Conservation (phyloP, 1,140 invertebrate species). For the Macrosteles quadrilineatus region DNA sequence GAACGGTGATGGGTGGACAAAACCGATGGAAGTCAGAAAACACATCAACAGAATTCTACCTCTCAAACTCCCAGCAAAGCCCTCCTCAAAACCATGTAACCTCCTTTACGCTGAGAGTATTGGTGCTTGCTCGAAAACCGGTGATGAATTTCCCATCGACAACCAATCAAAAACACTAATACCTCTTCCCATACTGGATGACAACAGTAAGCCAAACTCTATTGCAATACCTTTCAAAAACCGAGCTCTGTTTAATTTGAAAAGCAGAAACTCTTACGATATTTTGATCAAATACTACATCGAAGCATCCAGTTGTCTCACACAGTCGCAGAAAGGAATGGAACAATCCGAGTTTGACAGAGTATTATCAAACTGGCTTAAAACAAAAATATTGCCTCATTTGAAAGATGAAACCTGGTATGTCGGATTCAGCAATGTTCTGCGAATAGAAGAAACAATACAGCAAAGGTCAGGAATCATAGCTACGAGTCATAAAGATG, state of each 20-base stretch:
- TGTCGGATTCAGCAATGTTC: conserved; percentile 27
- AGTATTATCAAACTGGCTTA: conserved; percentile 12
- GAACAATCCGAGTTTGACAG: conserved; percentile 22
- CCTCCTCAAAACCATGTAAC: neutral
- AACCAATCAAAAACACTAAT: conserved; percentile 13
- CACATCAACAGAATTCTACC: conserved; percentile 18
- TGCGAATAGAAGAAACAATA: conserved; percentile 27
- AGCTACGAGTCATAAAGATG: neutral
- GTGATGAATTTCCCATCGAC: neutral
- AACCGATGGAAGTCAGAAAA: conserved; percentile 27
- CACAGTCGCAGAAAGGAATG: neutral
- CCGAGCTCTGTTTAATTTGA: conserved; percentile 31
- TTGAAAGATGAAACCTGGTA: conserved; percentile 30
- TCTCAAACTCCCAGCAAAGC: neutral
- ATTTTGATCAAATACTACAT: conserved; percentile 35
- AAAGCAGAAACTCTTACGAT: conserved; percentile 16
- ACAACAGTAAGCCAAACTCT: conserved; percentile 26
- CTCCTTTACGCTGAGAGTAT: neutral
- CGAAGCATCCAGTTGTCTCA: conserved; percentile 20
- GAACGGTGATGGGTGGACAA: conserved; percentile 37
- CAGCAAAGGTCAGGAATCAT: conserved; percentile 5
- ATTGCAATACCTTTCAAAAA: conserved; percentile 37
- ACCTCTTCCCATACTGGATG: conserved; percentile 36
- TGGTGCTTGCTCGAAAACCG: neutral
- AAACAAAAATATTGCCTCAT: conserved; percentile 20